phyloP scores from a whole-genome alignment of 2,113 vertebrate species.

The Albula glossodonta region DNA sequence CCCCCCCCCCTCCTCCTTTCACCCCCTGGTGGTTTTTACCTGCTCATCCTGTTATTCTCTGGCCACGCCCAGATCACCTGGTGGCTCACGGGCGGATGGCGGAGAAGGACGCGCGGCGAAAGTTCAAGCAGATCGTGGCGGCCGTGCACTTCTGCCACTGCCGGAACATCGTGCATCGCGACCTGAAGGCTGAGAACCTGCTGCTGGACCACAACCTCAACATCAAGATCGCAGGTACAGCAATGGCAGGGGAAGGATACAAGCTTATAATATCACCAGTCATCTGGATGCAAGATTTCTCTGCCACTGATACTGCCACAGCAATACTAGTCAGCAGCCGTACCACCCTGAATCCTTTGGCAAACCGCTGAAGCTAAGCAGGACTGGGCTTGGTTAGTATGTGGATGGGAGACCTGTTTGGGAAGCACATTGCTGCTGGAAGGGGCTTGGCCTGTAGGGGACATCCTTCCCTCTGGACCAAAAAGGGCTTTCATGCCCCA shows the following conservation, averaged over 20 bases:
- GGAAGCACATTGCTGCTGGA: too few relatives aligned
- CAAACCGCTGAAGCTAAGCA: too few relatives aligned
- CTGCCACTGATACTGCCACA: too few relatives aligned
- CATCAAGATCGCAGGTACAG: constrained; percentile 89
- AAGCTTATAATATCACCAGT: too few relatives aligned
- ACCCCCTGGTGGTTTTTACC: background rate
- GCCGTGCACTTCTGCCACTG: constrained; percentile 98
- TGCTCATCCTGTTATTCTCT: background rate
- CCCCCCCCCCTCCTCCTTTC: background rate
- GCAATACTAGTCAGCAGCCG: too few relatives aligned
- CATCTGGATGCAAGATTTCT: too few relatives aligned
- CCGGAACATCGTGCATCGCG: constrained; percentile 93
- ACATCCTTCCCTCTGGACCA: too few relatives aligned
- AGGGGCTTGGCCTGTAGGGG: too few relatives aligned
- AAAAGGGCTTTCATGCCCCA: too few relatives aligned
- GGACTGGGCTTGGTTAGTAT: too few relatives aligned
- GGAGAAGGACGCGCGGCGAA: constrained; percentile 93
- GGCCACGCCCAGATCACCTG: constrained; percentile 80
- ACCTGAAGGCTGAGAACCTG: constrained; percentile 96
- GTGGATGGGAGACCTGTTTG: too few relatives aligned
- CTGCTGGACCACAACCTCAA: constrained; percentile 93
- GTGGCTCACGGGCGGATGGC: constrained; percentile 98
- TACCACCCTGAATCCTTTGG: too few relatives aligned
- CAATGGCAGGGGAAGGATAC: background rate
- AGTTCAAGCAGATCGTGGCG: constrained; percentile 97